Base-by-base conservation (phyloP, 2,888 invertebrate species). In the Cephalotes varians region DNA sequence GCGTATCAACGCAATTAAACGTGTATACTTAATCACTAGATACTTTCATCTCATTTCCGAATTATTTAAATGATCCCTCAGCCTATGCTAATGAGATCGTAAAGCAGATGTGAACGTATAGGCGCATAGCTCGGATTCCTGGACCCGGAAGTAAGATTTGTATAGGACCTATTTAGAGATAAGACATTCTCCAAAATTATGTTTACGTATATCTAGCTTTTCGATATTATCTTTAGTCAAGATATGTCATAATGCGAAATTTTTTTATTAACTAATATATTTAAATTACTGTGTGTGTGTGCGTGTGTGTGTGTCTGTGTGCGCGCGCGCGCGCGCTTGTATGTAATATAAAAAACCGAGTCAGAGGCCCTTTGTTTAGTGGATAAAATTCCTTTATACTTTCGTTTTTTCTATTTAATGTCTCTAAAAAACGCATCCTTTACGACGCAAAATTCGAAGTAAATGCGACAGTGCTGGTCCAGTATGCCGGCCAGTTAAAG, bases 41-140 rank as follows among this genome's bases (percentile, higher is more conserved):
- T 88, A 88, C 88, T 88, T 88, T 88, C 88, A 88, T 87, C 82
- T 80, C 83, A 58, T 85, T 67, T 69, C 60, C 69, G 79, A 83
- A 81, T 81, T 72, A 76, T 74, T 67, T 79, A 25, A 76, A 56
- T 69, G 51, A 77, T 54, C 54, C n/a, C 69, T 18, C 44, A 34
- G 5, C 34, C 25, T 69, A 44, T 54, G 10, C 28, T 69, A 77
- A 31, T 44, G 4, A 40, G 54, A 44, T 69, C 28, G 25, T 25
- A 28, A 65, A 69, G 65, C 56, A 56, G 40, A 2, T 67, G 37
- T 76, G 65, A 76, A 69, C 40, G 40, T 40, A 62, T 9, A 40
- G 25, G 21, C 31, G 44, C 69, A 40, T 44, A 69, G 69, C 44
- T 69, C 54, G 69, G 69, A 69, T 77, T 76, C 31, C 51, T 77